Percentiles rank a stretch among this genome's conserved stretches.
Evolutionary conservation across 2,113 vertebrate species (phyloP).

Genomic region (Bos indicus): DNA sequence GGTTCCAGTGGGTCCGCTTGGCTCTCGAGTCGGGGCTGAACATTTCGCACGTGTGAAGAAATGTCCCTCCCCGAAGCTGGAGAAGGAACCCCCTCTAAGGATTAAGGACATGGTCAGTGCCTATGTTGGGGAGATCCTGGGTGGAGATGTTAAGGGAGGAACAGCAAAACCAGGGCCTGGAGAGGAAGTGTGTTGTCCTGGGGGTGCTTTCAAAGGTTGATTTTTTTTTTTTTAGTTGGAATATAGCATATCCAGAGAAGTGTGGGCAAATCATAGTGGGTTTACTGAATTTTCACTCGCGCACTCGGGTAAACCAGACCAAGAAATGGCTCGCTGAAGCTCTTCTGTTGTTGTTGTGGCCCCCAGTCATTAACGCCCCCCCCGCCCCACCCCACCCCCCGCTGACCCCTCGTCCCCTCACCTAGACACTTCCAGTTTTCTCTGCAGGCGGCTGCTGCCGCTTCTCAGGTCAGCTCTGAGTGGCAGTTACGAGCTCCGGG

Average conservation of each 20-base stretch:
- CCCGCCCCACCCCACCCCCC: accelerated
- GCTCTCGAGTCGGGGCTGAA: background rate
- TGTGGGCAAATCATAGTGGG: no score
- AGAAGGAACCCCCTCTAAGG: background rate
- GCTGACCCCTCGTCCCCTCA: accelerated
- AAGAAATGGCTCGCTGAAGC: background rate
- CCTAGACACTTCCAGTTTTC: no score
- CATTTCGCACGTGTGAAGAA: background rate
- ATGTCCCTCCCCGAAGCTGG: background rate
- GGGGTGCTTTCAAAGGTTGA: background rate
- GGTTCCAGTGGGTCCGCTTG: background rate
- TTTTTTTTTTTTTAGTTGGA: background rate
- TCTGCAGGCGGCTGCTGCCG: accelerated
- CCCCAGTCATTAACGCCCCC: accelerated
- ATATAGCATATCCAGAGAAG: background rate
- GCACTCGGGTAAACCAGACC: background rate
- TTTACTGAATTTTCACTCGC: background rate
- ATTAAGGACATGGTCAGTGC: background rate
- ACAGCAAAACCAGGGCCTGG: background rate
- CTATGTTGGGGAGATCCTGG: accelerated
- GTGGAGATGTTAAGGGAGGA: background rate
- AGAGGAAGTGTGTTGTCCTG: background rate
- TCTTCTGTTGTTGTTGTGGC: background rate
- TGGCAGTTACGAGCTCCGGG: background rate
- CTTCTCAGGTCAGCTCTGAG: background rate